phyloP scores from a whole-genome alignment of 1,140 invertebrate species.

The Acromyrmex heyeri region DNA sequence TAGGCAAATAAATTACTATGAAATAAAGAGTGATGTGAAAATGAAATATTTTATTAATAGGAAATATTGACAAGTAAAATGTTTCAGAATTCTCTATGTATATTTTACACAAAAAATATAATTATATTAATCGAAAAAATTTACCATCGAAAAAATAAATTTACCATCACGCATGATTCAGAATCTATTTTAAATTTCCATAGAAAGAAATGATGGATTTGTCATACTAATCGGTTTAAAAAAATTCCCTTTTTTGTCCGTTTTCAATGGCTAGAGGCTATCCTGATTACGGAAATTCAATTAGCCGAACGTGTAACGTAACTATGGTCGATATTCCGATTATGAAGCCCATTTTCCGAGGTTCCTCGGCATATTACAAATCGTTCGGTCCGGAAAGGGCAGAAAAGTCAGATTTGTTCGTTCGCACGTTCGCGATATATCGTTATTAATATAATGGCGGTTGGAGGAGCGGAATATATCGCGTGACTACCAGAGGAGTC shows the following conservation, averaged over 20 bases:
- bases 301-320: background rate
- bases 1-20: too few species aligned
- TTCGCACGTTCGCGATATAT: slow-evolving; percentile 52
- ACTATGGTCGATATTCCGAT: background rate
- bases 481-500: slow-evolving; percentile 50
- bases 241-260: background rate
- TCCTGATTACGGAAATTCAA: slow-evolving; percentile 6
- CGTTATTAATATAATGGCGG: slow-evolving; percentile 51
- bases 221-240: background rate
- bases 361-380: background rate
- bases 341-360: background rate
- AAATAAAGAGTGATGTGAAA: too few species aligned
- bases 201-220: background rate
- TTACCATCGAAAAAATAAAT: background rate
- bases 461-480: slow-evolving; percentile 41
- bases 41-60: too few species aligned
- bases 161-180: background rate
- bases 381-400: background rate
- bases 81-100: too few species aligned
- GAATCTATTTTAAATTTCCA: background rate
- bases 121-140: too few species aligned
- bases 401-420: slow-evolving; percentile 24
- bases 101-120: too few species aligned
- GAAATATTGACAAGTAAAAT: too few species aligned
- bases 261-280: background rate